These are phyloP conservation scores for Drosophila dunni DNA, from an alignment of 1,140 invertebrate genomes.

Conservation along the genomic window DNA sequence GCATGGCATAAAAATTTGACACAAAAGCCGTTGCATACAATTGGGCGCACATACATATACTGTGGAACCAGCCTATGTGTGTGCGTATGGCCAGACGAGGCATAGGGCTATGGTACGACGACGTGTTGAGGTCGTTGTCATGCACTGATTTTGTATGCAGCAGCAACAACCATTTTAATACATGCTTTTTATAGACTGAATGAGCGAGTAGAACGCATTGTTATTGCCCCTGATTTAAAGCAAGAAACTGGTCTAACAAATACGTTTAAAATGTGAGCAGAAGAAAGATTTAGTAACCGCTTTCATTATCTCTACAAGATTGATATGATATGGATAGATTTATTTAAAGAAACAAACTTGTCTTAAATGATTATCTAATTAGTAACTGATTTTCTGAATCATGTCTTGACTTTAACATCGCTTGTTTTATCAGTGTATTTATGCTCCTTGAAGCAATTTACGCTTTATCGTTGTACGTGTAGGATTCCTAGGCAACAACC, in stretches of 20 bases:
- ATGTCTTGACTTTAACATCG: too few relatives aligned
- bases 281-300: neutral
- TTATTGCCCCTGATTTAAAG: slow-evolving; percentile 8
- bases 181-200: slow-evolving; percentile 32
- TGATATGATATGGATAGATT: too few relatives aligned
- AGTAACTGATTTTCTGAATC: too few relatives aligned
- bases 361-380: too few relatives aligned
- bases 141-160: slow-evolving; percentile 70
- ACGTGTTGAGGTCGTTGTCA: slow-evolving; percentile 60
- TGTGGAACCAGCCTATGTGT: slow-evolving; percentile 23
- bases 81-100: slow-evolving; percentile 23
- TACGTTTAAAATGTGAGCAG: neutral
- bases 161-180: slow-evolving; percentile 47
- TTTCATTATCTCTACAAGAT: too few relatives aligned
- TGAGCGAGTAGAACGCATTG: neutral
- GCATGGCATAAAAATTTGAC: slow-evolving; percentile 80
- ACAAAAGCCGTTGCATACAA: slow-evolving; percentile 78
- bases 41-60: slow-evolving; percentile 44
- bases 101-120: slow-evolving; percentile 14
- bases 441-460: slow-evolving; percentile 16
- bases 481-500: slow-evolving; percentile 37
- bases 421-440: slow-evolving; percentile 2
- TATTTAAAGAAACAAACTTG: too few relatives aligned
- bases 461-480: slow-evolving; percentile 17
- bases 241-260: neutral